Conservation (phyloP, 2,113 vertebrate species). For the Campylomormyrus numenius region DNA sequence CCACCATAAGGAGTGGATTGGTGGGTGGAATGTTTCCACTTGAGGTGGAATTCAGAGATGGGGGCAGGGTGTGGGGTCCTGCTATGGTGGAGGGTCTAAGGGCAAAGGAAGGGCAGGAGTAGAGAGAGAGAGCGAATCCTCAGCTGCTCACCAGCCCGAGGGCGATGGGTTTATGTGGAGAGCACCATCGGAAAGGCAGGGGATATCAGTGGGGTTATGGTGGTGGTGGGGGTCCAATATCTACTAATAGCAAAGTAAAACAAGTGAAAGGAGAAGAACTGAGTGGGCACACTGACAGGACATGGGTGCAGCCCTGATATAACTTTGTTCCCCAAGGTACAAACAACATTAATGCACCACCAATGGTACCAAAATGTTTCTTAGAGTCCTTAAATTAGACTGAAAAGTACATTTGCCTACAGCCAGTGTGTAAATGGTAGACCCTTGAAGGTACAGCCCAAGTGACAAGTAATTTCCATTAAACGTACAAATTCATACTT, state of each 20-base stretch:
- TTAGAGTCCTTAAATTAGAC: neutral
- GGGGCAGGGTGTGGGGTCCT: constrained; percentile 12
- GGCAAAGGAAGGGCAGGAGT: constrained; percentile 14
- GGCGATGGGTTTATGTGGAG: neutral
- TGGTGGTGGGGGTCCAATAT: neutral
- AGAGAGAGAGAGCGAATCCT: neutral
- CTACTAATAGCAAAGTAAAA: neutral
- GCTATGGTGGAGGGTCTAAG: constrained; percentile 1
- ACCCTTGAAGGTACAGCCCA: neutral
- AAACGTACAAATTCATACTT: neutral
- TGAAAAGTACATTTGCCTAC: neutral
- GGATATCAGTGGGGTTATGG: neutral
- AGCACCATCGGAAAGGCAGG: neutral
- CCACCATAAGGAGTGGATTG: constrained; percentile 34
- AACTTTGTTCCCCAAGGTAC: neutral
- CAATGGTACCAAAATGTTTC: neutral
- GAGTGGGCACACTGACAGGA: neutral
- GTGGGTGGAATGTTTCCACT: constrained; percentile 59
- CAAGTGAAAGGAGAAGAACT: neutral
- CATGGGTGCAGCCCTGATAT: neutral
- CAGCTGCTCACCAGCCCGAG: neutral
- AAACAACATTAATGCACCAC: neutral
- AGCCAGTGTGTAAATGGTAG: neutral
- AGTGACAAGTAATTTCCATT: neutral
- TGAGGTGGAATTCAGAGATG: constrained; percentile 52